Base-by-base conservation (phyloP, 2,888 invertebrate genomes). In the Ptychoptera contaminata region DNA sequence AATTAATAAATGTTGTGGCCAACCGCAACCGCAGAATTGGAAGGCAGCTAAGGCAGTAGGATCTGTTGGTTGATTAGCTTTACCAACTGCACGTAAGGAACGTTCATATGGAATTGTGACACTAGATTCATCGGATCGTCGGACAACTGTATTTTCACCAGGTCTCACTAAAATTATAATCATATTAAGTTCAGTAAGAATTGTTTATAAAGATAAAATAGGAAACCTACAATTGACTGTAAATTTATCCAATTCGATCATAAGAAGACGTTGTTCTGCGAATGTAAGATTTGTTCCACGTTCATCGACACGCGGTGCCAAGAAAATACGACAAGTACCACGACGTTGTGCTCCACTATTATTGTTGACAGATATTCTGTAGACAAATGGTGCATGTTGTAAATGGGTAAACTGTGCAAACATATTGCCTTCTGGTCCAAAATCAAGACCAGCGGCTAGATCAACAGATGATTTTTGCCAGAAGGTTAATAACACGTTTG, bases 21-120 rank as follows among this genome's bases (percentile, higher is more conserved):
- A 87, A 42, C 87, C 86, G 55, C 88, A 90, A 48, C 87, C 87
- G 66, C 88, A 90, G 72, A 82, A 84, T 65, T 82, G 80, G 66
- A 82, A 82, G 43, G 67, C 61, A 0, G 67, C 69, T 1, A 72
- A 63, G 2, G 65, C 59, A 2, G 62, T 65, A 0, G 68, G 61
- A 43, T 48, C 46, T 2, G 50, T 56, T 1, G 63, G 63, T 1
- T 79, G 77, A 10, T 77, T 67, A 16, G 58, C 63, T 1, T 58
- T 56, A 52, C 81, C 79, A 49, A 81, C 58, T 54, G 76, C 73
- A 5, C 82, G 73, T 76, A 86, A 90, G 3, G 83, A 83, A 45
- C 79, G 71, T 59, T 83, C 84, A 61, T 80, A 85, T 1, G 86
- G 85, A 56, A 86, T 82, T 9, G 86, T 87, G 30, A 90, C 79